Evolutionary conservation across 2,888 invertebrate species (phyloP).

Genomic region (Melinaea marsaeus): DNA sequence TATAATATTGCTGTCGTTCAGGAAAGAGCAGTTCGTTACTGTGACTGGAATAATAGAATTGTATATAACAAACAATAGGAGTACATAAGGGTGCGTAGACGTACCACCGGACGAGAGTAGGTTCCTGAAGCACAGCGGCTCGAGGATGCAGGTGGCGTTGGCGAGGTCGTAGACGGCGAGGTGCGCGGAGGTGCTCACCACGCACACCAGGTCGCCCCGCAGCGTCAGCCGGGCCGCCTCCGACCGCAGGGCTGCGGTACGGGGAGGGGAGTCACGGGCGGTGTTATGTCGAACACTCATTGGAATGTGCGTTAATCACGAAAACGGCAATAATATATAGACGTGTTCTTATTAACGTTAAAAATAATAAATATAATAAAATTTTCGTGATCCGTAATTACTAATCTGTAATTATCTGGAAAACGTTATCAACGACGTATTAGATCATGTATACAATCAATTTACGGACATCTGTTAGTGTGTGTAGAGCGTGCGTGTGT

Average conservation of each 20-base stretch:
- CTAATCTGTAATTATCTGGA: too few species aligned
- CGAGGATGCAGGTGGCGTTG: constrained; percentile 64
- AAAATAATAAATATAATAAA: too few species aligned
- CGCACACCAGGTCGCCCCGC: constrained; percentile 53
- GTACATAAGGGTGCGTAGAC: constrained; percentile 5
- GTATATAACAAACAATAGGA: neutral
- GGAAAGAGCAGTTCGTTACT: constrained; percentile 78
- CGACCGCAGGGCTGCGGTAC: constrained; percentile 55
- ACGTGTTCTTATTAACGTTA: too few species aligned
- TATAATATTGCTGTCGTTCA: constrained; percentile 88
- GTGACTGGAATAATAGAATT: constrained; percentile 57
- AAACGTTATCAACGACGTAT: too few species aligned
- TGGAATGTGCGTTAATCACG: too few species aligned
- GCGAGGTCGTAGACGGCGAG: constrained; percentile 80
- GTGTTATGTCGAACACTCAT: too few species aligned
- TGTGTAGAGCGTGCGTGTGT: constrained; percentile 51
- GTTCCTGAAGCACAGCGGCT: constrained; percentile 79
- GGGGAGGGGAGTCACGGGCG: neutral
- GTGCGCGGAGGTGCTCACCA: constrained; percentile 59
- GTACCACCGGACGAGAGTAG: constrained; percentile 77
- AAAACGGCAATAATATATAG: too few species aligned
- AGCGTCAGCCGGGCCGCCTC: constrained; percentile 58
- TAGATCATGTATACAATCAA: too few species aligned
- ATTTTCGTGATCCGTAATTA: too few species aligned
- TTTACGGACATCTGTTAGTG: too few species aligned